phyloP scores from a whole-genome alignment of 2,113 vertebrate species.

The Calidris pygmaea region DNA sequence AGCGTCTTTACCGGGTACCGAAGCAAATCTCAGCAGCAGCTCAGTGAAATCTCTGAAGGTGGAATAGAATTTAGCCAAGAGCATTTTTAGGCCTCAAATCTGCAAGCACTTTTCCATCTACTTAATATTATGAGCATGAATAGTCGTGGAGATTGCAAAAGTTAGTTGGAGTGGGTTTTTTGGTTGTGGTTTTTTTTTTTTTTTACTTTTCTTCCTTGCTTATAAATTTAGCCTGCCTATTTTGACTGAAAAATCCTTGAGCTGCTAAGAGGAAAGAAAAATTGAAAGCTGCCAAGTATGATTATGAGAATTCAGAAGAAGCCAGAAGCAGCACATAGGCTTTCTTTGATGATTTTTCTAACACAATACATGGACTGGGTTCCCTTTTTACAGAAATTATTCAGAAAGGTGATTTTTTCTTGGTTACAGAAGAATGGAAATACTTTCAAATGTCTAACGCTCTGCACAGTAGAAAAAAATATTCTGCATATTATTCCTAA shows the following conservation, averaged over 20 bases:
- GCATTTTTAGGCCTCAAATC: not conserved
- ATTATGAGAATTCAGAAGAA: not conserved
- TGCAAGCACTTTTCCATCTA: not conserved
- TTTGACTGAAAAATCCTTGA: not conserved
- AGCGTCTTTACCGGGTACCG: not conserved
- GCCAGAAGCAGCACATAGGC: not conserved
- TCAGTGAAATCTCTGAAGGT: not conserved
- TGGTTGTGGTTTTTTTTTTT: not conserved
- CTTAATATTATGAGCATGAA: not conserved
- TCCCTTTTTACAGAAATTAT: not conserved
- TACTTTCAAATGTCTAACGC: not conserved
- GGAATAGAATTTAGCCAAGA: not conserved
- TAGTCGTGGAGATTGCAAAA: not conserved
- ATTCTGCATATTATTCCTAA: not conserved
- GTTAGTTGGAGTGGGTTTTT: not conserved
- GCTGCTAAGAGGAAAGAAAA: not conserved
- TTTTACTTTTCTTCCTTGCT: not conserved
- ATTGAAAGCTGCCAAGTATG: not conserved
- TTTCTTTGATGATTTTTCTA: not conserved
- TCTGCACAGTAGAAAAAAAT: not conserved
- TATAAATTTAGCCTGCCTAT: not conserved
- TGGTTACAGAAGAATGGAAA: not conserved
- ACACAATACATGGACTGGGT: not conserved
- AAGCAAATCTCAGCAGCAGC: not conserved
- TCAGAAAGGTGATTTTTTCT: not conserved